Conservation (phyloP, 2,888 invertebrate genomes). For the Dysmachus trigonus region DNA sequence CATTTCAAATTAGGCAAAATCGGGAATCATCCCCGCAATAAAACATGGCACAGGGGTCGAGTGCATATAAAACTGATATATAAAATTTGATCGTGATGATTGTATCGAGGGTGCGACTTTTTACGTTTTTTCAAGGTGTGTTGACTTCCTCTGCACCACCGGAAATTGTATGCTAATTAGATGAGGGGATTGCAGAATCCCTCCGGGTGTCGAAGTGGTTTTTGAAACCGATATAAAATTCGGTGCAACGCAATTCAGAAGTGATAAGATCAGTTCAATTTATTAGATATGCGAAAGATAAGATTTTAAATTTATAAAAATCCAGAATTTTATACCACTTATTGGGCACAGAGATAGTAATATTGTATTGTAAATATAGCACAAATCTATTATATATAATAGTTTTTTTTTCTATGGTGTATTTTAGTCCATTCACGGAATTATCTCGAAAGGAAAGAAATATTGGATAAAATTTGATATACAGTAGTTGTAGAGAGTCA, state of each 20-base stretch:
- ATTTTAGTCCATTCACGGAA: too few species aligned
- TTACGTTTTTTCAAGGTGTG: neutral
- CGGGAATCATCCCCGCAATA: neutral
- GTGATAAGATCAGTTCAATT: neutral
- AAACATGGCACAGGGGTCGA: neutral
- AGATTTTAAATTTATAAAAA: neutral
- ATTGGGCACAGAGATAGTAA: too few species aligned
- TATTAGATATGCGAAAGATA: neutral
- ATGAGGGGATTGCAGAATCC: neutral
- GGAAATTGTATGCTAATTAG: neutral
- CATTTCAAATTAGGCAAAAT: slow-evolving; percentile 20
- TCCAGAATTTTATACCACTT: too few species aligned
- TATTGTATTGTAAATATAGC: too few species aligned
- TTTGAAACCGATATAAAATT: neutral
- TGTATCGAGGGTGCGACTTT: neutral
- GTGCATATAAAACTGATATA: neutral
- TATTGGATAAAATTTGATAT: too few species aligned
- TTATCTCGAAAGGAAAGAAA: too few species aligned
- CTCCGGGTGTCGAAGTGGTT: neutral
- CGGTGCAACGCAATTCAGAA: neutral
- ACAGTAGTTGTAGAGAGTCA: too few species aligned
- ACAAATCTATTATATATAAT: too few species aligned
- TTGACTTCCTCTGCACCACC: neutral
- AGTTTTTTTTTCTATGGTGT: too few species aligned
- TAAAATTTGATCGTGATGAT: neutral